Percentiles rank a stretch among this genome's conserved stretches.
Conservation (phyloP, 2,888 invertebrate species). For the Ormyrus nitidulus region DNA sequence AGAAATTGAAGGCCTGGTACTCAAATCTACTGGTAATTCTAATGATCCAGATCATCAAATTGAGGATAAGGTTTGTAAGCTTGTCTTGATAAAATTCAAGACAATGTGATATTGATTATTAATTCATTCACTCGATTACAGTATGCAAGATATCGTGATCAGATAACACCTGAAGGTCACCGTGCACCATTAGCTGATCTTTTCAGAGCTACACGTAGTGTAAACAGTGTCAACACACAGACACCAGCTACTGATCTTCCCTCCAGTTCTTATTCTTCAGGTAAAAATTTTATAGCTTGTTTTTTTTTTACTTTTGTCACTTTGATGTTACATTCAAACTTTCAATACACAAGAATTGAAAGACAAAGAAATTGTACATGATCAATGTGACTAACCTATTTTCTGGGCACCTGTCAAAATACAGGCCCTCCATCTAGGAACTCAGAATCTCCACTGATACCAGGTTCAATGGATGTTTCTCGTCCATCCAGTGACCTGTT, state of each 20-base stretch:
- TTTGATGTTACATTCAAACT: not conserved
- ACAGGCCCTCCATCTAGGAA: conserved; percentile 81
- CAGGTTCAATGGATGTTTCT: conserved; percentile 81
- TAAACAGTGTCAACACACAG: conserved; percentile 86
- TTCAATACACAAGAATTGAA: not conserved
- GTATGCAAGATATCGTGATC: conserved; percentile 75
- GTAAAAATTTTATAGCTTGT: conserved; percentile 72
- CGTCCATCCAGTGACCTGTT: conserved; percentile 79
- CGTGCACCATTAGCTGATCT: conserved; percentile 89
- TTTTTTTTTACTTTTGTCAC: not conserved
- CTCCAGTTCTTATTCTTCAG: conserved; percentile 84
- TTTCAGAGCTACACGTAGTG: conserved; percentile 79
- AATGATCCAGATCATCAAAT: conserved; percentile 75
- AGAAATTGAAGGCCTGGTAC: conserved; percentile 88
- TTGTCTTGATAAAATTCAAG: not conserved
- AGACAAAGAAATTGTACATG: too few relatives aligned
- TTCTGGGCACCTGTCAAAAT: conserved; percentile 65
- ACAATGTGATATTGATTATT: not conserved
- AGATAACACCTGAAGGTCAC: conserved; percentile 90
- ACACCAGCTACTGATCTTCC: conserved; percentile 85
- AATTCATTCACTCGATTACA: conserved; percentile 54
- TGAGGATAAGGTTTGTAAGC: conserved; percentile 79
- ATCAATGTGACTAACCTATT: conserved; percentile 8
- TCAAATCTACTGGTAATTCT: conserved; percentile 75
- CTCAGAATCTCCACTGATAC: conserved; percentile 82